Conservation (phyloP, 2,888 invertebrate species). For the Luffia ferchaultella region DNA sequence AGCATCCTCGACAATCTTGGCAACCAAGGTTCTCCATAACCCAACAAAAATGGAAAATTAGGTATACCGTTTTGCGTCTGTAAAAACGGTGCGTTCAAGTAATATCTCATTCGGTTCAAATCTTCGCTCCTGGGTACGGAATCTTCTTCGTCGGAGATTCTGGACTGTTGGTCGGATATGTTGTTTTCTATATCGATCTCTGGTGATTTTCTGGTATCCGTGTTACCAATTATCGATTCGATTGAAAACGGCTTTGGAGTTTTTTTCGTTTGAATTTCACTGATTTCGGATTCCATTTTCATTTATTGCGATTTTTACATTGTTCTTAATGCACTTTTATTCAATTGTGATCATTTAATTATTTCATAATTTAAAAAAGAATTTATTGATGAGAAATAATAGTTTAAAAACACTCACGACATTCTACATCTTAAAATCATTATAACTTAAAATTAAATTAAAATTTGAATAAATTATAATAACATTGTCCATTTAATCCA, state of each 20-base stretch:
- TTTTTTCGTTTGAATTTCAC: slow-evolving; percentile 41
- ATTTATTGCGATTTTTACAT: too few relatives aligned
- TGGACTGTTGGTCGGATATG: slow-evolving; percentile 37
- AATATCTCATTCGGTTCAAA: slow-evolving; percentile 52
- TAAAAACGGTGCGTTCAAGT: slow-evolving; percentile 48
- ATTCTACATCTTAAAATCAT: too few relatives aligned
- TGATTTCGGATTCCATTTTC: slow-evolving; percentile 42
- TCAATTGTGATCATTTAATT: slow-evolving; percentile 6
- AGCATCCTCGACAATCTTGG: slow-evolving; percentile 31
- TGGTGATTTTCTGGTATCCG: slow-evolving; percentile 42
- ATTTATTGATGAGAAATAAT: too few relatives aligned
- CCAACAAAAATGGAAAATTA: slow-evolving; percentile 49
- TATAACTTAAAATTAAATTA: too few relatives aligned
- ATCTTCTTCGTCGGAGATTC: slow-evolving; percentile 51
- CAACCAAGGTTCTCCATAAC: slow-evolving; percentile 56
- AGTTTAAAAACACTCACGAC: too few relatives aligned
- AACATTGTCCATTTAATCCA: too few relatives aligned
- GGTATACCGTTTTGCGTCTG: slow-evolving; percentile 39
- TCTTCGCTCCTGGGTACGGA: slow-evolving; percentile 33
- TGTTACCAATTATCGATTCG: slow-evolving; percentile 63
- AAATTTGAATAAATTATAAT: too few relatives aligned
- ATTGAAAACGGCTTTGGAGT: slow-evolving; percentile 70
- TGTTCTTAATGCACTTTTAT: slow-evolving; percentile 1
- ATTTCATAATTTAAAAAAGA: not conserved
- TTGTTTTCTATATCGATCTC: slow-evolving; percentile 57